These are phyloP conservation scores for Machimus rusticus DNA, from an alignment of 2,888 invertebrate genomes.

Conservation along the genomic window DNA sequence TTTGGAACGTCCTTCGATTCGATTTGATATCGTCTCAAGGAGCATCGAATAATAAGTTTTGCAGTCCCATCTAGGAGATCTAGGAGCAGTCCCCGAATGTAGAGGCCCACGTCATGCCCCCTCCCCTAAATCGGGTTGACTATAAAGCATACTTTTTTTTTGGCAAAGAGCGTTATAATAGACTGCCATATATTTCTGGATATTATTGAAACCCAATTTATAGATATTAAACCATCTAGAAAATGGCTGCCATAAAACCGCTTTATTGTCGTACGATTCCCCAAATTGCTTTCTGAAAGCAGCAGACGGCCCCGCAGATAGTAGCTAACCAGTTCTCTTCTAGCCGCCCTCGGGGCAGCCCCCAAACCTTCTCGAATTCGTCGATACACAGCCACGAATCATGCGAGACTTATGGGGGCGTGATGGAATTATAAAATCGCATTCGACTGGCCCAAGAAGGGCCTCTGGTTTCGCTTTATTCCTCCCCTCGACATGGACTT, in stretches of 20 bases:
- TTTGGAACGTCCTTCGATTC: neutral
- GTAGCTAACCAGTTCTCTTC: neutral
- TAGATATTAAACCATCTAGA: constrained; percentile 49
- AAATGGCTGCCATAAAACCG: constrained; percentile 48
- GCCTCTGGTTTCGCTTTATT: neutral
- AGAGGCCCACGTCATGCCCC: neutral
- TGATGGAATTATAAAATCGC: constrained; percentile 47
- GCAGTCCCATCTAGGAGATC: neutral
- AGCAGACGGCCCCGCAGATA: constrained; percentile 21
- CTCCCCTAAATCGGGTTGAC: neutral
- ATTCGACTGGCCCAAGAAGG: neutral
- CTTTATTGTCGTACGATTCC: constrained; percentile 47
- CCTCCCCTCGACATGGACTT: neutral
- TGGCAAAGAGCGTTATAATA: constrained; percentile 45
- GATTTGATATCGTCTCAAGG: neutral
- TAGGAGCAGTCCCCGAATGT: neutral
- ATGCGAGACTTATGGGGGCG: constrained; percentile 23
- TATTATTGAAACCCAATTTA: constrained; percentile 49
- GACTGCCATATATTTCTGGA: constrained; percentile 46
- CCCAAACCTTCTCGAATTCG: neutral
- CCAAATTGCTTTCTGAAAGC: constrained; percentile 41
- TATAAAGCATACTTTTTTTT: constrained; percentile 34
- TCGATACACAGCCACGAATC: constrained; percentile 13
- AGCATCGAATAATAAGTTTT: neutral
- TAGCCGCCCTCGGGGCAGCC: neutral